Base-by-base conservation (phyloP, 2,888 invertebrate species). In the Pristionchus exspectatus region DNA sequence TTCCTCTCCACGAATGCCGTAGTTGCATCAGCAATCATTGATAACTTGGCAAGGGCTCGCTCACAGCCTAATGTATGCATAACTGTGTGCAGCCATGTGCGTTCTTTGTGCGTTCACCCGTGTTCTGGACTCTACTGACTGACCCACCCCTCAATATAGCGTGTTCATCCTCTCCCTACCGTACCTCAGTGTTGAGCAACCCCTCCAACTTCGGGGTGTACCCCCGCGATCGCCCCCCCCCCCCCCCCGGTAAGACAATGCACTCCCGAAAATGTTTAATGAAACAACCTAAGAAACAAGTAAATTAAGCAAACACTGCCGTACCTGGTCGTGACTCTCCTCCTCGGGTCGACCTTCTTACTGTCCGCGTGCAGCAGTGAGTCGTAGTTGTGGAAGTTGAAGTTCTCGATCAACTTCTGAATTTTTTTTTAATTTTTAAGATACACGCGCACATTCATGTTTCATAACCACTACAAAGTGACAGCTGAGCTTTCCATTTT, bases 331-430 rank as follows among this genome's bases (percentile, higher is more conserved):
- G 74, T 88, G 18, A 74, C 63, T 27, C 74, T 88, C 33, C 87
- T 88, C 38, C 98, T 96, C 0, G 98, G 98, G 95, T 98, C 98
- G 94, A 97, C 97, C 95, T 98, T 99, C 95, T 98, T 97, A 27
- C 97, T 97, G 63, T 93, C 93, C 7, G 98, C 97, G 95, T 98
- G 98, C 92, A 97, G 97, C 92, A 98, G 90, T n/a, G 91, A 90
- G 89, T 99, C 98, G 95, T 98, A 99, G 95, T 98, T 97, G 96
- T 98, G 98, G 96, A 99, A 98, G 95, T 98, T 98, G 95, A 98
- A 99, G 90, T 97, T 97, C 90, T 96, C 96, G 0, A 98, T 97
- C 91, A 98, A 96, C 84, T 92, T 92, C 90, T 92, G 63, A 12
- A 89, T 44, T 33, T 30, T 30, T 30, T 21, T 2, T 0, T 9